Base-by-base conservation (phyloP, 2,888 invertebrate genomes). In the Caenorhabditis parvicauda region DNA sequence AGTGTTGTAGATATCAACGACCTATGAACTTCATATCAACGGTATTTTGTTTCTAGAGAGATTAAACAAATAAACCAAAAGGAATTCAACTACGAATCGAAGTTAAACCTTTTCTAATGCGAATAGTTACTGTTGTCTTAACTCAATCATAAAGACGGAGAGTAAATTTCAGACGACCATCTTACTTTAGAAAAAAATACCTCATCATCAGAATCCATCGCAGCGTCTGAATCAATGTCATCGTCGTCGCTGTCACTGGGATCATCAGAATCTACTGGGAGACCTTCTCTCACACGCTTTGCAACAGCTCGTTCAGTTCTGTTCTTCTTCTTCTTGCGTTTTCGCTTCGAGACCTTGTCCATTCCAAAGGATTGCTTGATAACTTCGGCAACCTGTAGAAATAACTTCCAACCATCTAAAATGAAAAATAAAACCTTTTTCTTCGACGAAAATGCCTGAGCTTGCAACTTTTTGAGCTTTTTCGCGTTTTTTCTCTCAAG, bases 401-500 rank as follows among this genome's bases (percentile, higher is more conserved):
- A 32, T 12, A 9, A n/a, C n/a, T n/a, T 12, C n/a, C 9, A 32
- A n/a, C 35, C n/a, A 32, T 32, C 9, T 32, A 32, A 32, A 12
- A 32, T 14, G 12, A n/a, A n/a, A 35, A 25, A 17, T 35, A 41
- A 44, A 22, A 54, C 59, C 35, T 46, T 48, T 54, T 63, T 51
- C 22, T 53, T 56, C 42, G 64, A 45, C 6, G 62, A 44, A 44
- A 63, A 67, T 2, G 71, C 71, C 3, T 53, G 38, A 3, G 59
- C 67, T 39, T 67, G 62, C 47, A 71, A 54, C 37, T 71, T 71
- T 48, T 68, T 68, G 47, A 71, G 56, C 48, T 71, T 56, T 50
- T 68, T 71, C 5, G 64, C 57, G 14, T 64, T 55, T 47, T 67
- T 71, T 43, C 71, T 22, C 14, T 59, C 42, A 29, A 60, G 60